These are phyloP conservation scores for Gastrophysa polygoni DNA, from an alignment of 2,888 invertebrate species.

Conservation along the genomic window DNA sequence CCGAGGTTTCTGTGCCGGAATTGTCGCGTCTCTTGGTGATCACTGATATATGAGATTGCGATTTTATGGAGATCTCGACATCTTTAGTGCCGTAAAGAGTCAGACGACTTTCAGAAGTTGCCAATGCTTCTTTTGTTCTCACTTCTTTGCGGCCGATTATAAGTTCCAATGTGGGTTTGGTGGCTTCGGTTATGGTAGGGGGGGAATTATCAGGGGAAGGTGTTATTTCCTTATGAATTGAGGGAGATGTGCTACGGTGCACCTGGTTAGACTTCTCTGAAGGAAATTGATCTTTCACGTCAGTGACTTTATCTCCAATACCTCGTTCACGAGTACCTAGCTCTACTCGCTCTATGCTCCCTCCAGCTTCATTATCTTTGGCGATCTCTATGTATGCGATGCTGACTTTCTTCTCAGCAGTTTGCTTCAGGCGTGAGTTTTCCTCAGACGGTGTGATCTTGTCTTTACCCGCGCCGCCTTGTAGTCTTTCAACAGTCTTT, in stretches of 20 bases:
- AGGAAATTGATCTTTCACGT: background rate
- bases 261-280: constrained; percentile 33
- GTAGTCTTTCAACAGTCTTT: constrained; percentile 55
- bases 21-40: constrained; percentile 56
- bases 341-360: constrained; percentile 29
- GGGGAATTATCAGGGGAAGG: constrained; percentile 47
- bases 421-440: constrained; percentile 43
- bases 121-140: constrained; percentile 60
- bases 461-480: constrained; percentile 56
- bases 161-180: constrained; percentile 58
- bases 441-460: constrained; percentile 45
- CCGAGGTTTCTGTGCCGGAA: constrained; percentile 58
- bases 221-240: constrained; percentile 51
- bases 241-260: constrained; percentile 57
- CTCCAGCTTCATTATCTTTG: constrained; percentile 21
- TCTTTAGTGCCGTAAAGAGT: constrained; percentile 62
- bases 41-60: constrained; percentile 62
- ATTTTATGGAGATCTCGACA: constrained; percentile 63
- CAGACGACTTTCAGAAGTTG: constrained; percentile 61
- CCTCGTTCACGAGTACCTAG: constrained; percentile 24
- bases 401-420: constrained; percentile 43
- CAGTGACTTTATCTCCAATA: background rate
- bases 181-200: constrained; percentile 20
- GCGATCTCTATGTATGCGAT: constrained; percentile 38
- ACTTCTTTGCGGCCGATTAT: constrained; percentile 63